Evolutionary conservation across 2,888 invertebrate genomes (phyloP).

Genomic region (Eupithecia pulchellata): DNA sequence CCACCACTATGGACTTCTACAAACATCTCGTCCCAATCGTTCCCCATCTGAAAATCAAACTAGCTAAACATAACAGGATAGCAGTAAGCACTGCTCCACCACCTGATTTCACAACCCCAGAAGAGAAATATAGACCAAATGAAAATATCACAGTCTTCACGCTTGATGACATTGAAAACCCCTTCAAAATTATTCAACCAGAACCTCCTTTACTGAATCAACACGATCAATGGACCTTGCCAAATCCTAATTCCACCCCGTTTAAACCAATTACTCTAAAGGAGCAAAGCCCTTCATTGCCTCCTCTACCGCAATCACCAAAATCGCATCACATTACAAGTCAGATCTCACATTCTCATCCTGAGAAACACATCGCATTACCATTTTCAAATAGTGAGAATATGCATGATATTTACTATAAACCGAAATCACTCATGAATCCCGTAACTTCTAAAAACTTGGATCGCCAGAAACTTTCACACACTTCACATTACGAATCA

Average conservation of each 20-base stretch:
- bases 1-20: slow-evolving; percentile 62
- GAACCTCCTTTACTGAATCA: slow-evolving; percentile 49
- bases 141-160: slow-evolving; percentile 66
- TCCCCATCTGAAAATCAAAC: slow-evolving; percentile 55
- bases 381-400: slow-evolving; percentile 50
- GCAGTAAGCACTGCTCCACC: neutral
- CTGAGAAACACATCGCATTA: slow-evolving; percentile 49
- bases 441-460: slow-evolving; percentile 21
- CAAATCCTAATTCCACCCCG: slow-evolving; percentile 22
- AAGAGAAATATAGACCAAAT: slow-evolving; percentile 25
- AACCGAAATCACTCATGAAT: slow-evolving; percentile 15
- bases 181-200: slow-evolving; percentile 59
- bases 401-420: slow-evolving; percentile 50
- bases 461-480: slow-evolving; percentile 42
- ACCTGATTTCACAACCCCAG: neutral
- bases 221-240: slow-evolving; percentile 45
- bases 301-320: slow-evolving; percentile 26
- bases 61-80: neutral
- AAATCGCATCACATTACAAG: slow-evolving; percentile 41
- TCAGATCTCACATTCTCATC: slow-evolving; percentile 41
- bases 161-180: slow-evolving; percentile 55
- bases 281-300: neutral
- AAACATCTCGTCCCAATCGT: slow-evolving; percentile 62
- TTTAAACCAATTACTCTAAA: slow-evolving; percentile 19
- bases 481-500: slow-evolving; percentile 50